Base-by-base conservation (phyloP, 2,797 vertebrate genomes). In the Heterohyrax brucei region DNA sequence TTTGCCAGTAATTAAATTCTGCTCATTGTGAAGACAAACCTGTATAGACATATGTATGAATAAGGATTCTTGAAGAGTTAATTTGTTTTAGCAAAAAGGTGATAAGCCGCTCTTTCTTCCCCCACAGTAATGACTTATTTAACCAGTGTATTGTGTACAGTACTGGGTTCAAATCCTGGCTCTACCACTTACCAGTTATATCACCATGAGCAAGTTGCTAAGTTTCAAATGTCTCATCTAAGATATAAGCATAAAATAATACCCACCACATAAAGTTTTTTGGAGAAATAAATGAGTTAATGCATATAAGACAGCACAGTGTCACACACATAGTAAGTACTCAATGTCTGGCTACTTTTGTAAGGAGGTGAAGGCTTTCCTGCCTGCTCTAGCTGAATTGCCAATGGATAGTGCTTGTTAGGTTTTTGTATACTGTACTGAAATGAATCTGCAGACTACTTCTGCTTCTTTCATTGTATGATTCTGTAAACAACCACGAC, bases 211-310 rank as follows among this genome's bases (percentile, higher is more conserved):
- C 59, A 81, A 76, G 68, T 87, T 83, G n/a, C 48, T 83, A 83
- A 78, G 26, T 26, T 72, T 88, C 94, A 87, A 78, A 72, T 56
- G 53, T 80, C 16, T 88, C 33, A 84, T 78, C 78, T 62, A 70
- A 44, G 88, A 92, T 68, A 28, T 77, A 92, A 83, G 59, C 18
- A 56, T 80, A 86, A 86, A 78, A 77, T 68, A 68, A 28, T 81
- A 28, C 16, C 28, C 10, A 39, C 30, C 72, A 70, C 48, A 44
- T 4, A 77, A 44, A 82, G 64, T 46, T 19, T 10, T 82, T 72
- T 61, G 82, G 28, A 56, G 56, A 77, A 83, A 87, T 33, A 79
- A 78, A 26, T 81, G 12, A 53, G 50, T 9, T 53, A 53, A 53
- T 53, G 50, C 50, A 53, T 53, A 53, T 53, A 53, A 53, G 13